Evolutionary conservation across 2,113 vertebrate species (phyloP), one percentile per base, ranked within the genome.

Genomic region (Xenopus laevis): DNA sequence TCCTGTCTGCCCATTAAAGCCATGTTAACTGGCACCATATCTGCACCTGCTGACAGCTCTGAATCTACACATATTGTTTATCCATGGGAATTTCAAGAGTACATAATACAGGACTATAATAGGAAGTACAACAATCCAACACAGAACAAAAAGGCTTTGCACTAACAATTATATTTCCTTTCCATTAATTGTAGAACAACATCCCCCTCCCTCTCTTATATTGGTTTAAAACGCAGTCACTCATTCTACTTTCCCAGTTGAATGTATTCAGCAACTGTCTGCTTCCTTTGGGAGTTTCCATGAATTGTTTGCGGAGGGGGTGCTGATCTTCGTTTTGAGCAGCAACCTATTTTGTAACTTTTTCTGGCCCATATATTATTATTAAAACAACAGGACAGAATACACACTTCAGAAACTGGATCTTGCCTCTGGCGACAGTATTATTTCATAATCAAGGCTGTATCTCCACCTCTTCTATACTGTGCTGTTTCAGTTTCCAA

Each of bases 271-370:
- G 70, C 78, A 79, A 74, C 67, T 66, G 68, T 68, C 75, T 55
- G 82, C 66, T 87, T 87, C 85, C 85, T 84, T 80, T 80, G 80
- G 65, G 68, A 59, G 68, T 71, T 89, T 87, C 87, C 87, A 85
- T 79, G 82, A 33, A 84, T 85, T 83, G 84, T 86, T 79, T 20
- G 64, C 12, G 15, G 61, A 44, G 27, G 63, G 57, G 18, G n/a
- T 52, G 30, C n/a, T 8, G 20, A 18, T 33, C 23, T 69, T 69
- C 50, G 55, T 74, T 50, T 71, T 58, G 23, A 64, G 50, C 11
- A 30, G 33, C 40, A 33, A 11, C 61, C 45, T 15, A 18, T 62
- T 62, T 68, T 47, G 18, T 11, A 4, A 2, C 10, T 53, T 69
- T 78, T 17, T 44, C 44, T 50, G 74, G 65, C 72, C 68, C 53